phyloP scores from a whole-genome alignment of 2,113 vertebrate species.

The Apodemus speciosus region DNA sequence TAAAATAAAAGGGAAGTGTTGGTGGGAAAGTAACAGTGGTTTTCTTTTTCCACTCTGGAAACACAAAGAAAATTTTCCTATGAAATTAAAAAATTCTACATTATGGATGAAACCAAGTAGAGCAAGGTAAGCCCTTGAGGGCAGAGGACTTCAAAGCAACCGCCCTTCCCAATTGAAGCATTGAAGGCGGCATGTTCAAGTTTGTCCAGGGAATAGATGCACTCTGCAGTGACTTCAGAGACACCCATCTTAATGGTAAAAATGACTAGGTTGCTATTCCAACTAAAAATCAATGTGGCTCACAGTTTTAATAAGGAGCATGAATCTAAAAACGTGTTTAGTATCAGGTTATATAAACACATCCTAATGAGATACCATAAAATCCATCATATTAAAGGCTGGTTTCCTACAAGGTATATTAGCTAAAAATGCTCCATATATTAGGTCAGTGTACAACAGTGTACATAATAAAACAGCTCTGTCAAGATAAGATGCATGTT shows the following conservation, averaged over 20 bases:
- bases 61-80: background rate
- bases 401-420: conserved; percentile 89
- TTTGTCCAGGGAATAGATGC: conserved; percentile 76
- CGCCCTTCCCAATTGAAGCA: conserved; percentile 75
- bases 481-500: conserved; percentile 87
- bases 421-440: conserved; percentile 89
- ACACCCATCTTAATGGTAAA: conserved; percentile 82
- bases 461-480: conserved; percentile 88
- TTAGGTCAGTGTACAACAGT: conserved; percentile 87
- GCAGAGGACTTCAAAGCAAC: conserved; percentile 69
- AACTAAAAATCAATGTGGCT: conserved; percentile 86
- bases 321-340: conserved; percentile 89
- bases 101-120: conserved; percentile 64
- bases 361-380: conserved; percentile 91
- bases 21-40: background rate
- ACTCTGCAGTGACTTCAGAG: conserved; percentile 83
- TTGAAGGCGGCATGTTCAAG: conserved; percentile 68
- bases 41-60: background rate
- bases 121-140: conserved; percentile 60
- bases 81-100: conserved; percentile 74
- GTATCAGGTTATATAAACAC: conserved; percentile 90
- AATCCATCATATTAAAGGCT: conserved; percentile 90
- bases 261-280: conserved; percentile 80
- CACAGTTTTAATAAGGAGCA: conserved; percentile 90
- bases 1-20: background rate